These are phyloP conservation scores for Piezodorus guildinii DNA, from an alignment of 1,140 invertebrate species.

Conservation along the genomic window DNA sequence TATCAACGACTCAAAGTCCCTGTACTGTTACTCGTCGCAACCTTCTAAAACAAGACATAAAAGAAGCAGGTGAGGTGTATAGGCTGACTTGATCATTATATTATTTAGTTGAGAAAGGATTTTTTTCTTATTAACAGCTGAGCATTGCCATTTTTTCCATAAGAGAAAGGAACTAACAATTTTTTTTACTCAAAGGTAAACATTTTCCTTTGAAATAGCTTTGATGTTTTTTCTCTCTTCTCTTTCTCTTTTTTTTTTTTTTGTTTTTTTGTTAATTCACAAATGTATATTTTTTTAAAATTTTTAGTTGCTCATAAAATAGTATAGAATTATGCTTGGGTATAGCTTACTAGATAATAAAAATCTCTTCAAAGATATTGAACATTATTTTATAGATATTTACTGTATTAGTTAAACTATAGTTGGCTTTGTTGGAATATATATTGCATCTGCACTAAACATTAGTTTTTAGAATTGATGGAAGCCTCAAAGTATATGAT, in stretches of 20 bases:
- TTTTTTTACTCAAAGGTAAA: neutral
- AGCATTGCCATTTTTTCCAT: neutral
- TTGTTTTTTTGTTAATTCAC: neutral
- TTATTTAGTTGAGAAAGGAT: conserved; percentile 11
- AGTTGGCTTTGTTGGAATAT: too few species aligned
- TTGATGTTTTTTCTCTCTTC: neutral
- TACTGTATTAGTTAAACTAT: too few species aligned
- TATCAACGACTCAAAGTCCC: conserved; percentile 21
- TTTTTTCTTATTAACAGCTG: conserved; percentile 3
- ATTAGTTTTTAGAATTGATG: too few species aligned
- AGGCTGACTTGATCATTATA: neutral
- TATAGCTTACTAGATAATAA: too few species aligned
- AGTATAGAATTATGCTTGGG: neutral
- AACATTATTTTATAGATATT: too few species aligned
- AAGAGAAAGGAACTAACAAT: conserved; percentile 5
- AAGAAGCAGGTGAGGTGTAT: conserved; percentile 42
- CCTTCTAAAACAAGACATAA: conserved; percentile 40
- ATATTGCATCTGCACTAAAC: too few species aligned
- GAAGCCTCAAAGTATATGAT: too few species aligned
- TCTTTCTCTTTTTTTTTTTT: conserved; percentile 1
- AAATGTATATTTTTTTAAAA: neutral
- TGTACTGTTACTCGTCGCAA: conserved; percentile 34
- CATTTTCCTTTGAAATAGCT: neutral
- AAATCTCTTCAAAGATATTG: too few species aligned
- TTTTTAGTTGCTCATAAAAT: neutral